A percentile compares a stretch with the other conserved stretches of the same genome.
phyloP scores from a whole-genome alignment of 2,797 vertebrate genomes.

The Sebastes matsubarae region DNA sequence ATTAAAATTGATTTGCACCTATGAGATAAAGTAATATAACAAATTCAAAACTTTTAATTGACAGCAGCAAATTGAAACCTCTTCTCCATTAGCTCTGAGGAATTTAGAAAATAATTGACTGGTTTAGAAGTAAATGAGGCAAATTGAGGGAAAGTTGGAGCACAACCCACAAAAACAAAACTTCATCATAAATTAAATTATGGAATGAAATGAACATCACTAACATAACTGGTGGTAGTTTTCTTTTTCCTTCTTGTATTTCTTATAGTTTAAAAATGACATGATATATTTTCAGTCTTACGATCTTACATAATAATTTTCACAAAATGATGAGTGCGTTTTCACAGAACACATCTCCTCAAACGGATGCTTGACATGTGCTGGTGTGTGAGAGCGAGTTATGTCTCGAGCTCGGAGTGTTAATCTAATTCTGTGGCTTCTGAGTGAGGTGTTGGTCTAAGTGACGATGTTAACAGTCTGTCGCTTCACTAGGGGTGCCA shows the following conservation, averaged over 20 bases:
- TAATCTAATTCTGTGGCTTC: conserved; percentile 62
- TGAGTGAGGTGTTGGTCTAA: conserved; percentile 62
- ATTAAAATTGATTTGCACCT: neutral
- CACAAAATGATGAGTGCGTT: neutral
- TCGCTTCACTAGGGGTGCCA: conserved; percentile 49
- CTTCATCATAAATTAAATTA: neutral
- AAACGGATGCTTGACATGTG: conserved; percentile 42
- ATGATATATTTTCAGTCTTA: neutral
- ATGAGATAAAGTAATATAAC: neutral
- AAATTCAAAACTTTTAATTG: neutral
- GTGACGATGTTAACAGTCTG: conserved; percentile 67
- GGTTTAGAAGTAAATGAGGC: neutral
- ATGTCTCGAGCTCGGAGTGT: conserved; percentile 46
- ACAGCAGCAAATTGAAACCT: neutral
- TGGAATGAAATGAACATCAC: neutral
- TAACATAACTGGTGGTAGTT: neutral
- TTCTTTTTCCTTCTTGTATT: neutral
- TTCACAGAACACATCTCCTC: conserved; percentile 5
- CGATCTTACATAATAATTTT: conserved; percentile 13
- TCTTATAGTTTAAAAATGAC: neutral
- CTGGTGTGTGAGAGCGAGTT: conserved; percentile 38
- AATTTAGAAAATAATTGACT: neutral
- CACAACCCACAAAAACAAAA: neutral
- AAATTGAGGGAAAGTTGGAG: neutral
- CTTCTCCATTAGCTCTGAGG: neutral